Evolutionary conservation across 2,888 invertebrate genomes (phyloP).

Genomic region (Acanthosepion lycidas): DNA sequence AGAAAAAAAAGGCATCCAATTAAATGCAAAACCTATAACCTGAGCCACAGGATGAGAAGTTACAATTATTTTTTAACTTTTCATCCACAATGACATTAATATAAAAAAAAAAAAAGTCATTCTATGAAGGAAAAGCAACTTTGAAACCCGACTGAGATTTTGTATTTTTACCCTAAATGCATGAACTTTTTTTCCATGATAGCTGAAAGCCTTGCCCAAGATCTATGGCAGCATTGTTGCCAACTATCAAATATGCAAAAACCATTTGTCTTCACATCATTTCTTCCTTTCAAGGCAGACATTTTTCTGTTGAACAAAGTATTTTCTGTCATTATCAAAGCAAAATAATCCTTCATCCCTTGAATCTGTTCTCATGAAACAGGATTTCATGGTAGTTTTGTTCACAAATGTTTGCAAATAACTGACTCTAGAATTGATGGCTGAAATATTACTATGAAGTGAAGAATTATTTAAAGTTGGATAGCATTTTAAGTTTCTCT

Average conservation of each 20-base stretch:
- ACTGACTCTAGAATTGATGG: too few species aligned
- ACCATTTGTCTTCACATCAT: not conserved
- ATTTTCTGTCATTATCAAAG: too few species aligned
- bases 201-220: not conserved
- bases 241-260: not conserved
- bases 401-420: not conserved
- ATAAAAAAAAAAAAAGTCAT: too few species aligned
- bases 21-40: too few species aligned
- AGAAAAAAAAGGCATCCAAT: too few species aligned
- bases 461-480: too few species aligned
- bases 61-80: too few species aligned
- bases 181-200: not conserved
- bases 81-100: too few species aligned
- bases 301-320: not conserved
- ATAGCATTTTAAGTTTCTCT: too few species aligned
- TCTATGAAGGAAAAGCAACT: not conserved
- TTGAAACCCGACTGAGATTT: not conserved
- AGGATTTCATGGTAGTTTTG: not conserved
- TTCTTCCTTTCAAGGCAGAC: not conserved
- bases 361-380: not conserved
- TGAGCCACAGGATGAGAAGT: too few species aligned
- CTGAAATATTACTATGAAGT: too few species aligned
- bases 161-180: not conserved
- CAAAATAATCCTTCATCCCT: too few species aligned
- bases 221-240: not conserved